Evolutionary conservation across 2,888 invertebrate genomes (phyloP).

Genomic region (Cataglyphis albicans): DNA sequence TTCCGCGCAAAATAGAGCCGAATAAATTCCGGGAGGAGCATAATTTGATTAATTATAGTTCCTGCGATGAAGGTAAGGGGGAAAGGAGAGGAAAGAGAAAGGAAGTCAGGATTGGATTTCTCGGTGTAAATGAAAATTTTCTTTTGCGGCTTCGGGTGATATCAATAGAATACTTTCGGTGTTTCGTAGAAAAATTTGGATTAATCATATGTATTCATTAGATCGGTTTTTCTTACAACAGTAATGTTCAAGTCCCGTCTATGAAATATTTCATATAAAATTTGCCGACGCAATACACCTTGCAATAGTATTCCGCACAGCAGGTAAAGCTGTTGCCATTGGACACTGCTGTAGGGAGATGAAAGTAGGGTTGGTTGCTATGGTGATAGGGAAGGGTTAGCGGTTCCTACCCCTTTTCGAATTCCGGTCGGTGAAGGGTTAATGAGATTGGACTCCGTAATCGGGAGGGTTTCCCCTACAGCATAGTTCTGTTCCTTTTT

Average conservation of each 20-base stretch:
- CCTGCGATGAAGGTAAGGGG: neutral
- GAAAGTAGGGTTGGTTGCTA: conserved; percentile 78
- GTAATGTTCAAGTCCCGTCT: neutral
- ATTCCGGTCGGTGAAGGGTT: conserved; percentile 79
- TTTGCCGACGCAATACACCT: conserved; percentile 55
- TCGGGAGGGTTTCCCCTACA: conserved; percentile 60
- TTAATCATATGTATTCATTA: neutral
- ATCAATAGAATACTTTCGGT: neutral
- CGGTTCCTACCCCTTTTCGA: conserved; percentile 75
- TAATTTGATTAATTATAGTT: conserved; percentile 63
- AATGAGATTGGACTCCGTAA: conserved; percentile 79
- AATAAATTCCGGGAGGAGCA: conserved; percentile 54
- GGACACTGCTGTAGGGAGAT: conserved; percentile 68
- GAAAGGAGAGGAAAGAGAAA: neutral
- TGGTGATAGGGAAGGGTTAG: conserved; percentile 79
- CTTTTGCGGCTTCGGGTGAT: conserved; percentile 40
- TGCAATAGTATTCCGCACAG: conserved; percentile 62
- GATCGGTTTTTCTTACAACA: neutral
- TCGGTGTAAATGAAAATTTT: conserved; percentile 12
- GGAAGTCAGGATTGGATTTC: conserved; percentile 60
- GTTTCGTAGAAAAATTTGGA: neutral
- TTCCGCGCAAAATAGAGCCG: conserved; percentile 10
- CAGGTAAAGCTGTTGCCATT: conserved; percentile 74
- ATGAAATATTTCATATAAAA: neutral
- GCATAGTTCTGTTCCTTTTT: conserved; percentile 57